Evolutionary conservation across 1,140 invertebrate genomes (phyloP).

Genomic region (Bombus haemorrhoidalis): DNA sequence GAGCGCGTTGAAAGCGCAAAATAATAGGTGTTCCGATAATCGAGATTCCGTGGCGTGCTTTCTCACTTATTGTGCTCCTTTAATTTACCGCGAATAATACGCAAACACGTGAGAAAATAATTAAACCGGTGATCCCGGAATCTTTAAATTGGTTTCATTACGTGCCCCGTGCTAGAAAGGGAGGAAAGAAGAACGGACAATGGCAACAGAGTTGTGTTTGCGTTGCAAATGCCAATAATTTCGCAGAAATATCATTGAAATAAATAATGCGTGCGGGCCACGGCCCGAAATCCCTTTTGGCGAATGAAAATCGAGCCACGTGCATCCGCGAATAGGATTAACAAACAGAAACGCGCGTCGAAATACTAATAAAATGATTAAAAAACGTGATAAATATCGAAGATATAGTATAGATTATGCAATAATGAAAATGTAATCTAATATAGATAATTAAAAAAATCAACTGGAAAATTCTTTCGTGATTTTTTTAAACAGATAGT

Average conservation of each 20-base stretch:
- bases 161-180: not conserved
- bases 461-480: too few species aligned
- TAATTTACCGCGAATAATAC: slow-evolving; percentile 37
- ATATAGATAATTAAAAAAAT: too few species aligned
- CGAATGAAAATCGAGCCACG: not conserved
- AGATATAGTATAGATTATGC: too few species aligned
- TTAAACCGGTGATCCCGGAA: slow-evolving; percentile 14
- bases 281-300: not conserved
- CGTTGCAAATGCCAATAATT: slow-evolving; percentile 11
- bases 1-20: not conserved
- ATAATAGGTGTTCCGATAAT: slow-evolving; percentile 34
- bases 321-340: not conserved
- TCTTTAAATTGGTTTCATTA: slow-evolving; percentile 42
- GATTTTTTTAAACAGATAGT: too few species aligned
- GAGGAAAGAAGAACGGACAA: not conserved
- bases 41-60: slow-evolving; percentile 1
- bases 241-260: not conserved
- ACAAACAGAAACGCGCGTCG: not conserved
- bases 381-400: too few species aligned
- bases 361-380: not conserved
- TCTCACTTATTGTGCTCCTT: slow-evolving; percentile 27
- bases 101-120: slow-evolving; percentile 30
- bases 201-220: not conserved
- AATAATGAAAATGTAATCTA: too few species aligned
- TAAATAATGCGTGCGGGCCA: not conserved